Percentiles rank a stretch among this genome's conserved stretches.
phyloP scores from a whole-genome alignment of 2,113 vertebrate genomes.

The Colaptes auratus region DNA sequence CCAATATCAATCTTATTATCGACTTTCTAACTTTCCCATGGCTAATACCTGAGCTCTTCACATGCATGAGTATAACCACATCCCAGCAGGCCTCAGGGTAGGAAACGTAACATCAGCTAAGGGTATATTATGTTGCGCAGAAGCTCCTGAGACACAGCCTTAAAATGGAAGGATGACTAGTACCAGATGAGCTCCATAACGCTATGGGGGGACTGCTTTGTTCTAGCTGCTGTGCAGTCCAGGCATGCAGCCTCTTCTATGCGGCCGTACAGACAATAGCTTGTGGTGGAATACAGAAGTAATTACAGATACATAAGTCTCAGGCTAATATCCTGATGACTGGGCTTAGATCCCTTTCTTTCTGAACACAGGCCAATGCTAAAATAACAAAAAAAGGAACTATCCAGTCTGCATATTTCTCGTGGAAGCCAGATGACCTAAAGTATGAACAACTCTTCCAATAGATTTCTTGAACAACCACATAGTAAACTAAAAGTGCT shows the following conservation, averaged over 20 bases:
- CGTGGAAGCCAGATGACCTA: neutral
- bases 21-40: neutral
- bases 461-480: neutral
- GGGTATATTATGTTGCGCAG: neutral
- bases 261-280: fast-evolving
- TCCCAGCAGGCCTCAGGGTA: neutral
- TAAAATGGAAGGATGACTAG: neutral
- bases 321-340: neutral
- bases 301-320: neutral
- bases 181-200: fast-evolving
- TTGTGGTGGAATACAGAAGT: neutral
- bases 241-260: neutral
- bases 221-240: neutral
- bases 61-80: neutral
- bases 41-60: neutral
- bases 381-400: neutral
- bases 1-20: neutral
- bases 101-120: neutral
- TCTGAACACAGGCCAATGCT: neutral
- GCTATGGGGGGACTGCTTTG: neutral
- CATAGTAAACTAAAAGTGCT: neutral
- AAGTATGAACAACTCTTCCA: neutral
- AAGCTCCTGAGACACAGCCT: neutral
- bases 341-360: neutral
- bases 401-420: neutral